phyloP scores from a whole-genome alignment of 2,888 invertebrate genomes.

The Rotaria magnacalcarata region DNA sequence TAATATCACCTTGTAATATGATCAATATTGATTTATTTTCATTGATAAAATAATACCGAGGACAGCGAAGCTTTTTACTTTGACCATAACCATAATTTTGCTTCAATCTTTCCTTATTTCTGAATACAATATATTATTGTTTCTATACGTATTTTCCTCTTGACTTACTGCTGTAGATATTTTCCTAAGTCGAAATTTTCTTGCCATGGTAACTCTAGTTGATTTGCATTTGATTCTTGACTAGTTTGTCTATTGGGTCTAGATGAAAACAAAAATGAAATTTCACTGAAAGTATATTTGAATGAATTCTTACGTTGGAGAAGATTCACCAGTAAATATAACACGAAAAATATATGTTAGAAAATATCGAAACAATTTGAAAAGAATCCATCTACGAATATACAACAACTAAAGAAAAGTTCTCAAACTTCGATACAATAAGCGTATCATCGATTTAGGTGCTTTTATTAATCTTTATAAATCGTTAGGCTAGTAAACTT shows the following conservation, averaged over 20 bases:
- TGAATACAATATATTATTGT: not conserved
- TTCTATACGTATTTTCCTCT: not conserved
- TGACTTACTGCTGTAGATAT: not conserved
- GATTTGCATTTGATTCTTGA: too few species aligned
- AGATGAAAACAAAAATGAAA: not conserved
- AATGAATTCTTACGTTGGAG: not conserved
- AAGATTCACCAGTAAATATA: not conserved
- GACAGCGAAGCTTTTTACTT: not conserved
- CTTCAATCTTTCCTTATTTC: not conserved
- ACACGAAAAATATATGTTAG: not conserved
- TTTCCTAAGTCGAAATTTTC: not conserved
- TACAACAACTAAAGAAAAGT: too few species aligned
- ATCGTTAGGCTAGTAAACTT: too few species aligned
- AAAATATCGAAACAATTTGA: too few species aligned
- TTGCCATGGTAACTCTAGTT: not conserved
- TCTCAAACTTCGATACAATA: too few species aligned
- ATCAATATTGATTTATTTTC: not conserved
- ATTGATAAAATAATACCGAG: not conserved
- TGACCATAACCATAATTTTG: not conserved
- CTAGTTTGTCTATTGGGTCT: not conserved
- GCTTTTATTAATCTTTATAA: too few species aligned
- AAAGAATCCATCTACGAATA: too few species aligned
- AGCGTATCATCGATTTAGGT: too few species aligned
- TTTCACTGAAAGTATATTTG: not conserved
- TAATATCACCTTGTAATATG: slow-evolving; percentile 24